Percentiles rank a stretch among this genome's conserved stretches.
Conservation (phyloP, 2,797 vertebrate genomes). For the Crenuchus spilurus region DNA sequence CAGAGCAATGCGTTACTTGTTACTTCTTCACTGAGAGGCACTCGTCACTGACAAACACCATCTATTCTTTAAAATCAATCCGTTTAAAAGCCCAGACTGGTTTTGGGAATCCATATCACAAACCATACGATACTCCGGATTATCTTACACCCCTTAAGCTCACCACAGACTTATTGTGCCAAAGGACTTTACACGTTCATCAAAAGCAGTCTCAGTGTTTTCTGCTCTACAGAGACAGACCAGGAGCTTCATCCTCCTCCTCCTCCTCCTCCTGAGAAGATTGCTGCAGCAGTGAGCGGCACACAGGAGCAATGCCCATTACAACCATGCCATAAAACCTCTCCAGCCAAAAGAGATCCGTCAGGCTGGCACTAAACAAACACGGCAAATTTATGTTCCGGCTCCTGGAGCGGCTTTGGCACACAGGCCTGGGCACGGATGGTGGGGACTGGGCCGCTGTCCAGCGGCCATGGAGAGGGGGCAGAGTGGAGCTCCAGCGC, state of each 20-base stretch:
- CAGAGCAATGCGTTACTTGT: no score
- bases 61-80: no score
- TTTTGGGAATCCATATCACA: no score
- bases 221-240: background rate
- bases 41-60: no score
- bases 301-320: background rate
- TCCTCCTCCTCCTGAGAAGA: background rate
- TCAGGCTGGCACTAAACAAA: constrained; percentile 74
- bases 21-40: no score
- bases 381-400: constrained; percentile 76
- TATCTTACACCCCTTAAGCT: no score
- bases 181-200: background rate
- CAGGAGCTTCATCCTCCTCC: background rate
- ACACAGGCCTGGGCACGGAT: constrained; percentile 54
- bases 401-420: constrained; percentile 75
- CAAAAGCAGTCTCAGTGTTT: background rate
- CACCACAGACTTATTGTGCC: background rate
- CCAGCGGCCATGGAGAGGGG: constrained; percentile 28
- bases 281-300: background rate
- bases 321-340: constrained; percentile 44
- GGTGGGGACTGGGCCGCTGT: background rate
- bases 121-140: no score
- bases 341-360: constrained; percentile 72
- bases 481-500: constrained; percentile 35
- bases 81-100: no score